Evolutionary conservation across 2,797 vertebrate species (phyloP), one percentile per base, ranked within the genome.

Genomic region (Tympanoctomys barrerae): DNA sequence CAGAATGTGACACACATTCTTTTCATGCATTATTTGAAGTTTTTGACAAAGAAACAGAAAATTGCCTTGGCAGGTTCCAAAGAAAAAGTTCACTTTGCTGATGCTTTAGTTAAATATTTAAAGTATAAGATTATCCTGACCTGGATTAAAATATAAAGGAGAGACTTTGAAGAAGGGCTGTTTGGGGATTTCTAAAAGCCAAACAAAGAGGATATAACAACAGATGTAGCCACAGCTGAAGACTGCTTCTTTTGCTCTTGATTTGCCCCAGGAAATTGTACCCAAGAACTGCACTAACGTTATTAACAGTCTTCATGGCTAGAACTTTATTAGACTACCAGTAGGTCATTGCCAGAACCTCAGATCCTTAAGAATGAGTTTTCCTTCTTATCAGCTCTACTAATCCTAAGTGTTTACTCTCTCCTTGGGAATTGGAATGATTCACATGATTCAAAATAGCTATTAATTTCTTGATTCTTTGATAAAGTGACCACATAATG

Each of bases 91-190:
- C 86, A 78, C 28, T 94, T 94, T 94, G 78, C 36, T 73, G 70
- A 94, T 83, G 49, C 52, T 18, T 31, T 95, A 46, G 33, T 91
- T 94, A 96, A 97, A 92, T 78, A 87, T 97, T 97, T 96, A 84
- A 96, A 80, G 49, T 82, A 85, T 71, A 95, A 83, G 16, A 91
- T 61, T n/a, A 66, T 82, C 10, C 21, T 68, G 57, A 26, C 46
- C 13, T 94, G 31, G 24, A 79, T 96, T 88, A 80, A 52, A 94
- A 57, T 80, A 68, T 49, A 39, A 95, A 61, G 36, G 71, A 96
- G 87, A 86, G 42, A 57, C 75, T 81, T 70, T 89, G 61, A 79
- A 39, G 36, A 94, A 80, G 26, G 28, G 4, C 59, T 36, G n/a
- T 82, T 85, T 83, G 52, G 36, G 3, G 21, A 49, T 89, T 92